A percentile compares a stretch with the other conserved stretches of the same genome.
These are phyloP conservation scores for Mesocentrotus franciscanus DNA, from an alignment of 53 echinoderm and acorn worm genomes.

Conservation along the genomic window DNA sequence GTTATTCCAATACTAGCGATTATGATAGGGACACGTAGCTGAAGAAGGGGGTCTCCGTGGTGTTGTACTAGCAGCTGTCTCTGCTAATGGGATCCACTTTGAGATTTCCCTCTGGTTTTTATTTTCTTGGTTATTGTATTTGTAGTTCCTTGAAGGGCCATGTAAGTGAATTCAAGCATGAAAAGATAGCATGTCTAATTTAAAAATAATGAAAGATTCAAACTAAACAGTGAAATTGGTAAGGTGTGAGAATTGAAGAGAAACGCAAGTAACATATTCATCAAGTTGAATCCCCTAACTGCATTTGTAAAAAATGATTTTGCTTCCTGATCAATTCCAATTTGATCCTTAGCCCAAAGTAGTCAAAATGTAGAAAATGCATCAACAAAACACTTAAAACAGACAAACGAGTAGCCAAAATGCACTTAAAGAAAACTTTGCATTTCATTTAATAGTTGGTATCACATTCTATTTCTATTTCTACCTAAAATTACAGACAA, in stretches of 20 bases:
- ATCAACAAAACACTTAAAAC: too few relatives aligned
- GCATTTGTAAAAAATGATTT: neutral
- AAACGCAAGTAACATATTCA: neutral
- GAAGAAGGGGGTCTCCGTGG: neutral
- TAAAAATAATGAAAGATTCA: too few relatives aligned
- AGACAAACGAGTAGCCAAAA: too few relatives aligned
- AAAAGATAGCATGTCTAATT: neutral
- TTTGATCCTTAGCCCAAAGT: neutral
- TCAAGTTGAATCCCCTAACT: neutral
- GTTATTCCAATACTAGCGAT: constrained; percentile 16
- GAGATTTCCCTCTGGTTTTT: constrained; percentile 6
- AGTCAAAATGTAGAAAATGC: too few relatives aligned
- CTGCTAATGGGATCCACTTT: neutral
- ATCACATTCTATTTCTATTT: too few relatives aligned
- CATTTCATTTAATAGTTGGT: too few relatives aligned
- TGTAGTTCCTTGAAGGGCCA: neutral
- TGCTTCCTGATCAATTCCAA: neutral
- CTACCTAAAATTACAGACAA: too few relatives aligned
- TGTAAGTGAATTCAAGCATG: neutral
- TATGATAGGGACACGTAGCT: constrained; percentile 23
- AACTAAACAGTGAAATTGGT: too few relatives aligned
- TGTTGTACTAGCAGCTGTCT: constrained; percentile 29
- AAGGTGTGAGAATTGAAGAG: neutral
- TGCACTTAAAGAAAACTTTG: too few relatives aligned
- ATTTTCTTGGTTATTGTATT: neutral